A percentile compares a stretch with the other conserved stretches of the same genome.
phyloP scores from a whole-genome alignment of 1,140 invertebrate species.

The Pseudomyrmex pallidus region DNA sequence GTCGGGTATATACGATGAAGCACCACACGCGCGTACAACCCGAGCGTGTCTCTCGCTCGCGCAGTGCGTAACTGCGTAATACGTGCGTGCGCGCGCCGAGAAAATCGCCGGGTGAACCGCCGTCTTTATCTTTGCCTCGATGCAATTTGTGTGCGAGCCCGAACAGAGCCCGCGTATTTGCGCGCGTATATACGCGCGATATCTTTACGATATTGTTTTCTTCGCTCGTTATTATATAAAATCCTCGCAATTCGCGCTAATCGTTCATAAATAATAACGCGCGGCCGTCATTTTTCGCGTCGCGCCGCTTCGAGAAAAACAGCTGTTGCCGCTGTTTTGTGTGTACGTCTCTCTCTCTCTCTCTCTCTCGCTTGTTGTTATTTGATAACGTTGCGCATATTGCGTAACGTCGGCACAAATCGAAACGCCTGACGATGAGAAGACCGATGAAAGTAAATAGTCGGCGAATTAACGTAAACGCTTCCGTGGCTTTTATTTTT shows the following conservation, averaged over 20 bases:
- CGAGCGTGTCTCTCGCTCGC: background rate
- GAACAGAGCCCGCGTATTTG: slow-evolving; percentile 57
- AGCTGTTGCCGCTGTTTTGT: background rate
- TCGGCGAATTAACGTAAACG: no score
- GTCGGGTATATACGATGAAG: slow-evolving; percentile 25
- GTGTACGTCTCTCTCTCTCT: no score
- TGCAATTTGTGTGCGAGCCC: slow-evolving; percentile 50
- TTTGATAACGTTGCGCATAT: no score
- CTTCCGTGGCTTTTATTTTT: no score
- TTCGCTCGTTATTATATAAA: background rate
- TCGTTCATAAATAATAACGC: background rate
- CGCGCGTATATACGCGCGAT: background rate
- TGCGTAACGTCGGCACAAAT: no score
- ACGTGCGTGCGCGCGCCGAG: slow-evolving; percentile 20
- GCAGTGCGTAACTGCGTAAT: slow-evolving; percentile 31
- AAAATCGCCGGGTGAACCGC: slow-evolving; percentile 20
- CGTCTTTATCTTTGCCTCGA: slow-evolving; percentile 37
- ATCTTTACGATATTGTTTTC: slow-evolving; percentile 31
- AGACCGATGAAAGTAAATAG: no score
- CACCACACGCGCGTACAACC: background rate
- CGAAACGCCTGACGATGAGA: no score
- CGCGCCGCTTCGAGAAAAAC: background rate
- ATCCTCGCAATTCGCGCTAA: background rate
- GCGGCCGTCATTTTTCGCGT: background rate
- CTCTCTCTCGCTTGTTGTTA: no score